These are phyloP conservation scores for Zhengitettix transpicula DNA, from an alignment of 2,888 invertebrate genomes.

Conservation along the genomic window DNA sequence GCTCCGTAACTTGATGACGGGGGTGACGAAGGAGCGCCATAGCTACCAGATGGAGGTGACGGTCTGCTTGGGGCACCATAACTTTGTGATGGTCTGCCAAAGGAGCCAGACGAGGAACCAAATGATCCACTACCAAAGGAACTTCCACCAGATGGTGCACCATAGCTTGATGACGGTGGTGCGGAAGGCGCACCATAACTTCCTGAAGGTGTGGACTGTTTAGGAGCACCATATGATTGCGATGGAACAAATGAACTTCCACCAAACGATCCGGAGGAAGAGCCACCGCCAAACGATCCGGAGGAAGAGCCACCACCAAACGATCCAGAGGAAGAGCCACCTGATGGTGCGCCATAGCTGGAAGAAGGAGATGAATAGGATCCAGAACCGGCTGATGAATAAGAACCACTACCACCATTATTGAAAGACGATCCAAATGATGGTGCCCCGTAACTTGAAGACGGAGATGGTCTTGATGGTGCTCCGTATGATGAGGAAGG, in stretches of 20 bases:
- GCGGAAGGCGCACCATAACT: slow-evolving; percentile 27
- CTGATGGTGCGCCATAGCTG: slow-evolving; percentile 8
- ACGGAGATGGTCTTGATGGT: slow-evolving; percentile 13
- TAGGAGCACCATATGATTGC: too few relatives aligned
- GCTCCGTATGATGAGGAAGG: neutral
- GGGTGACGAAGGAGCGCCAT: slow-evolving; percentile 16
- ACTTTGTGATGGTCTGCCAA: slow-evolving; percentile 16
- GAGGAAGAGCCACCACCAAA: slow-evolving; percentile 10
- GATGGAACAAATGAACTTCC: too few relatives aligned
- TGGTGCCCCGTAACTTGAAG: slow-evolving; percentile 25
- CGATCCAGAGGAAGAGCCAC: slow-evolving; percentile 11
- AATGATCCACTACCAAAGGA: slow-evolving; percentile 16
- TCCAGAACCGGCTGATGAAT: slow-evolving; percentile 19
- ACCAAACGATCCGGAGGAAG: slow-evolving; percentile 11
- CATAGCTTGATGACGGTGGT: slow-evolving; percentile 15
- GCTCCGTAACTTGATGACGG: slow-evolving; percentile 19
- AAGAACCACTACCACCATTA: slow-evolving; percentile 14
- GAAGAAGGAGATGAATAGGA: slow-evolving; percentile 23
- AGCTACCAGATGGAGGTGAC: slow-evolving; percentile 13
- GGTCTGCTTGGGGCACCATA: slow-evolving; percentile 3
- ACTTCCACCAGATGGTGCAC: slow-evolving; percentile 20
- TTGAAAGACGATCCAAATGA: slow-evolving; percentile 9
- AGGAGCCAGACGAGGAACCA: neutral
- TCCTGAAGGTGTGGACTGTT: slow-evolving; percentile 14
- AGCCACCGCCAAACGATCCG: slow-evolving; percentile 11